Base-by-base conservation (phyloP, 2,888 invertebrate species). In the Pandemis corylana region DNA sequence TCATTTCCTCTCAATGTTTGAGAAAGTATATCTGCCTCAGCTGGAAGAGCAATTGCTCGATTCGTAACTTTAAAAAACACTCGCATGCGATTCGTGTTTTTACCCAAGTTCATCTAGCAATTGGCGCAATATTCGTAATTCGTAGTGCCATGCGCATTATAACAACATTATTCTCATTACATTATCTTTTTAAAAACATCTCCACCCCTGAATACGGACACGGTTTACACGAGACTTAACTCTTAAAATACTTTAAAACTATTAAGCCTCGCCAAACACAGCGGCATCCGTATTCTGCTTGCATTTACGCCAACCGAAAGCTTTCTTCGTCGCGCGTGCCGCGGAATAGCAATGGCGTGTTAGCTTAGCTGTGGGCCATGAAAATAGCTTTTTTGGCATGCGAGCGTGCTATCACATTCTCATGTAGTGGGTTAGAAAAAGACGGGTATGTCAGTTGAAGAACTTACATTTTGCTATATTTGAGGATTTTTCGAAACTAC, bases 311-410 rank as follows among this genome's bases (percentile, higher is more conserved):
- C 76, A 78, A 77, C 78, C 75, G 76, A 82, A 83, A 81, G 80
- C 82, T 84, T 84, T 82, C 82, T 81, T 80, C 74, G 61, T 73
- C 78, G 77, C 77, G 76, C 81, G 84, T 84, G 82, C 70, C 76
- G 77, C 2, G 72, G 83, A 82, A 83, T 82, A 80, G 71, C 80
- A 83, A 84, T 82, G 79, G 62, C 46, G 65, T 69, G 73, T 66
- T 73, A 66, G 69, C 64, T 72, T 69, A 63, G 64, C 53, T 42
- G 12, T 5, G 69, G 73, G 76, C 76, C 63, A 44, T 7, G 46
- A 70, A 63, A 63, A 10, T 13, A 53, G 73, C 66, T 10, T 53
- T 63, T 42, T 41, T 76, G 5, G 10, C 5, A n/a, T 0, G 20
- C 28, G 13, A 64, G 5, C 10, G 10, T 59, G 15, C 28, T 20